Conservation (phyloP, 2,797 vertebrate genomes). For the Toxotes lorentzi region DNA sequence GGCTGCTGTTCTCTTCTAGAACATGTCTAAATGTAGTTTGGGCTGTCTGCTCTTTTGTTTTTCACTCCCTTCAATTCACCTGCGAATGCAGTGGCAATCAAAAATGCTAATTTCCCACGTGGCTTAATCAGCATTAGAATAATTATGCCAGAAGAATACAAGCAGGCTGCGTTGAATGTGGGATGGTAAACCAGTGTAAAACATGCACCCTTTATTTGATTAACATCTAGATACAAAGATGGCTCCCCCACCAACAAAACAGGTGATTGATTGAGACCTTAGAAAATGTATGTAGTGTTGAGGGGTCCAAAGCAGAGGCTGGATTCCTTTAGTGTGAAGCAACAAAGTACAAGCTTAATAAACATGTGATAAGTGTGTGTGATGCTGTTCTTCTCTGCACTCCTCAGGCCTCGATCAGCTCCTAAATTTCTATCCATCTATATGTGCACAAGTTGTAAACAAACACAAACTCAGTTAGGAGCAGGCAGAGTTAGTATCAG, state of each 20-base stretch:
- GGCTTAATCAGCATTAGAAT: constrained; percentile 83
- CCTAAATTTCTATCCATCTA: no score
- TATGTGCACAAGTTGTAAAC: neutral
- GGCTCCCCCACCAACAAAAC: constrained; percentile 65
- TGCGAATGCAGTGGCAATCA: constrained; percentile 77
- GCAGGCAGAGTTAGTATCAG: neutral
- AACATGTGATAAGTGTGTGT: neutral
- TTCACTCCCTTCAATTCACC: constrained; percentile 66
- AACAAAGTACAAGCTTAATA: constrained; percentile 8
- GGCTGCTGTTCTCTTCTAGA: neutral
- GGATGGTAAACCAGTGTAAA: constrained; percentile 78
- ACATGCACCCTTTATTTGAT: constrained; percentile 78
- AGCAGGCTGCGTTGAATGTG: constrained; percentile 73
- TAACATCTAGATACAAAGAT: constrained; percentile 70
- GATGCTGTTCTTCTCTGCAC: neutral
- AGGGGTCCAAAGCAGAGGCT: constrained; percentile 19
- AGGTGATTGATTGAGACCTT: constrained; percentile 66
- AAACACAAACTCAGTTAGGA: neutral
- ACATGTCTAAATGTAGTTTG: constrained; percentile 36
- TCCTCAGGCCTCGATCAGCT: no score
- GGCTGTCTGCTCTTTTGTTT: constrained; percentile 37
- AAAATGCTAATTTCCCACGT: constrained; percentile 83
- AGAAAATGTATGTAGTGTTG: constrained; percentile 11
- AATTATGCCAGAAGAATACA: constrained; percentile 79
- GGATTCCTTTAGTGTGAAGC: constrained; percentile 19